Evolutionary conservation across 2,113 vertebrate genomes (phyloP).

Genomic region (Ageneiosus marmoratus): DNA sequence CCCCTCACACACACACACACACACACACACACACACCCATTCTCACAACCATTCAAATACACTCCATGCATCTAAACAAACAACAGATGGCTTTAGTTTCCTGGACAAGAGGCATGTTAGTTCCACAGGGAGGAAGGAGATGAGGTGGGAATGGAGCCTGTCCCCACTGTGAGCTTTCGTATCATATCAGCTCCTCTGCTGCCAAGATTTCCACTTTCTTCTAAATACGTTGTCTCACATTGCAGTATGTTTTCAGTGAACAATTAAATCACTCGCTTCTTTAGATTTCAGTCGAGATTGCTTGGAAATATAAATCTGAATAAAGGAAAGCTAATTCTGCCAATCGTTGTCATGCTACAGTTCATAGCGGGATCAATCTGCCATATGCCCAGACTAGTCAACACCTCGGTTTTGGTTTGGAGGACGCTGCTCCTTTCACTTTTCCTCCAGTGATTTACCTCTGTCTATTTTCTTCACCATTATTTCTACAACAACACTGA

Average conservation of each 20-base stretch:
- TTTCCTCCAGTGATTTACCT: background rate
- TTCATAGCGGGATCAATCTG: background rate
- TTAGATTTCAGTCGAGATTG: background rate
- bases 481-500: background rate
- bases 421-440: background rate
- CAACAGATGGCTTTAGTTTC: conserved; percentile 77
- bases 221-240: background rate
- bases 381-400: background rate
- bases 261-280: background rate
- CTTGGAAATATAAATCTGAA: background rate
- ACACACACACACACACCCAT: conserved; percentile 44
- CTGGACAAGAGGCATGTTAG: conserved; percentile 69
- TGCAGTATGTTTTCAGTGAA: background rate
- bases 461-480: background rate
- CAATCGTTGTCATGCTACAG: background rate
- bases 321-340: background rate
- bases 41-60: conserved; percentile 44
- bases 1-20: conserved; percentile 38
- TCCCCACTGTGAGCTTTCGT: conserved; percentile 58
- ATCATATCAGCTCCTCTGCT: conserved; percentile 57
- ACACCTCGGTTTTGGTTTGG: background rate
- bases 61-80: conserved; percentile 70
- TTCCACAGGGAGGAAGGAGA: conserved; percentile 52
- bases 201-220: conserved; percentile 43
- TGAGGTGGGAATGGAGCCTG: conserved; percentile 52